phyloP scores from a whole-genome alignment of 2,888 invertebrate genomes.

The Auanema freiburgensis region DNA sequence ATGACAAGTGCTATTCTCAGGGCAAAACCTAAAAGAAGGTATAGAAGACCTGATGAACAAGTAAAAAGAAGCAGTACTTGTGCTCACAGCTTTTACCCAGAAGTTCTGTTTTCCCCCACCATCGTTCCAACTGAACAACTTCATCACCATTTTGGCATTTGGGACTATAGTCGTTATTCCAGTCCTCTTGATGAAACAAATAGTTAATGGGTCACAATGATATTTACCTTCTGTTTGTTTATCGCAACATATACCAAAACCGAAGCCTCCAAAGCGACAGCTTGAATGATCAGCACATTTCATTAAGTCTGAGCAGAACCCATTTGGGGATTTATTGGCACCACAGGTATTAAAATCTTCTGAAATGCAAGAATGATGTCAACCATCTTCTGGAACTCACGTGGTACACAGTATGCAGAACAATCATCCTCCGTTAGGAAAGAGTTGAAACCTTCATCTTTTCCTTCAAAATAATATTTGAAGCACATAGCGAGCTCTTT shows the following conservation, averaged over 20 bases:
- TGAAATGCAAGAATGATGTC: conserved; percentile 14
- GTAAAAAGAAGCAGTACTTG: conserved; percentile 3
- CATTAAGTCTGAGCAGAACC: conserved; percentile 13
- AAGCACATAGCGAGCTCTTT: not conserved
- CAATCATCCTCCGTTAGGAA: not conserved
- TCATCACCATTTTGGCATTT: conserved; percentile 7
- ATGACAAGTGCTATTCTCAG: conserved; percentile 12
- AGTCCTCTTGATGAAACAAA: conserved; percentile 10
- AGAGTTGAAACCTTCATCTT: not conserved
- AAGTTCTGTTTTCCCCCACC: conserved; percentile 16
- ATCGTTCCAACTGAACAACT: conserved; percentile 4
- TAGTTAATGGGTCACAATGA: not conserved
- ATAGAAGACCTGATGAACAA: no score
- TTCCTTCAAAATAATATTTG: conserved; percentile 1
- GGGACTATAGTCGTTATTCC: conserved; percentile 16
- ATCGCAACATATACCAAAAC: conserved; percentile 15
- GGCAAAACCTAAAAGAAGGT: conserved; percentile 14
- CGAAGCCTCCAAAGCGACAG: conserved; percentile 12
- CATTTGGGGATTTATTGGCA: conserved; percentile 15
- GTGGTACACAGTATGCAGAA: not conserved
- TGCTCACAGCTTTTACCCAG: conserved; percentile 12
- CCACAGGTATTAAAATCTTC: conserved; percentile 14
- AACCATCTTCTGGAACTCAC: not conserved
- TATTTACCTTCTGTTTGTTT: conserved; percentile 11
- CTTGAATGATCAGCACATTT: conserved; percentile 8